Evolutionary conservation across 2,888 invertebrate species (phyloP).

Genomic region (Tetranychus piercei): DNA sequence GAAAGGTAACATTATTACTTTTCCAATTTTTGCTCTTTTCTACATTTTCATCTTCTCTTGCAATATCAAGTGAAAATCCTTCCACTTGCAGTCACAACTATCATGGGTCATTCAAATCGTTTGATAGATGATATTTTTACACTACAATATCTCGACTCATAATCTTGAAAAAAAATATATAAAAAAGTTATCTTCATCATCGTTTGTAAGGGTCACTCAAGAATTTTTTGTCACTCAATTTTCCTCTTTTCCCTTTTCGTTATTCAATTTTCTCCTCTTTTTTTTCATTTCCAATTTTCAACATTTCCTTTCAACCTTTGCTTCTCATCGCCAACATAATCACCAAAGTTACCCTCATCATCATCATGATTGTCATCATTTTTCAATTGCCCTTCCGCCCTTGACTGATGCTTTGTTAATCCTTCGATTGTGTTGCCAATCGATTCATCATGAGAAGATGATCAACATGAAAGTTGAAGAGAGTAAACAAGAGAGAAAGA

Average conservation of each 20-base stretch:
- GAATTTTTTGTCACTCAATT: background rate
- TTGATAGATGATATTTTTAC: background rate
- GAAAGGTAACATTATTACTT: background rate
- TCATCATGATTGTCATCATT: background rate
- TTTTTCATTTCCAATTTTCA: background rate
- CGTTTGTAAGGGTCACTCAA: background rate
- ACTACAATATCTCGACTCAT: background rate
- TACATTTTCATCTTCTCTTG: too few species aligned
- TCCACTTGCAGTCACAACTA: background rate
- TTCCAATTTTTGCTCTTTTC: background rate
- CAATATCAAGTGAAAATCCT: too few species aligned
- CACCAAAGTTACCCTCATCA: background rate
- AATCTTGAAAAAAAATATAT: background rate
- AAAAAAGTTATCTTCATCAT: background rate
- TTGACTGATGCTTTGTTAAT: background rate
- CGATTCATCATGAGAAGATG: background rate
- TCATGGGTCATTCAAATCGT: background rate
- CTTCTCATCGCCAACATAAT: background rate
- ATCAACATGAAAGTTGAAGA: background rate
- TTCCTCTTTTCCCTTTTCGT: background rate
- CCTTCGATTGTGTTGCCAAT: background rate
- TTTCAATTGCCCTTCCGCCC: background rate
- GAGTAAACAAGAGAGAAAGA: background rate
- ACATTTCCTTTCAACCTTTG: background rate
- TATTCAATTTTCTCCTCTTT: background rate